Percentiles rank a stretch among this genome's conserved stretches.
phyloP scores from a whole-genome alignment of 2,113 vertebrate genomes.

The Syngnathus scovelli region DNA sequence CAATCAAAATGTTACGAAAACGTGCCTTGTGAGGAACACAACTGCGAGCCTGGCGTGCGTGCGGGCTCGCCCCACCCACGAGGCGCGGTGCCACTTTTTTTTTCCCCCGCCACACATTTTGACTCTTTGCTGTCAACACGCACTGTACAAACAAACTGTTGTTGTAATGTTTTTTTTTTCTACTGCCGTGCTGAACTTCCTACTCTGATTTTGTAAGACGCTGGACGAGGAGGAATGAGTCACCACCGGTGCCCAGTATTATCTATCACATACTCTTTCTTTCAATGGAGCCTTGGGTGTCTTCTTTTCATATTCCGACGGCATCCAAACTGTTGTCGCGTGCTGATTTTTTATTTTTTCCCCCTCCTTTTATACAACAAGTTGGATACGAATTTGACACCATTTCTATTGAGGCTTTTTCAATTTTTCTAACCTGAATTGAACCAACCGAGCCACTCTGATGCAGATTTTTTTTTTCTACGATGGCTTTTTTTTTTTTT shows the following conservation, averaged over 20 bases:
- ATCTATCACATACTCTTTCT: slow-evolving; percentile 14
- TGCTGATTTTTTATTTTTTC: slow-evolving; percentile 52
- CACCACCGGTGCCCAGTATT: slow-evolving; percentile 62
- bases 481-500: slow-evolving; percentile 29
- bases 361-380: neutral
- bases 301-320: slow-evolving; percentile 44
- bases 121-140: slow-evolving; percentile 62
- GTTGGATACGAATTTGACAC: slow-evolving; percentile 55
- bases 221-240: slow-evolving; percentile 58
- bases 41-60: neutral
- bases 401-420: slow-evolving; percentile 43
- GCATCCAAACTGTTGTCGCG: slow-evolving; percentile 65
- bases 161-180: slow-evolving; percentile 17
- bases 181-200: slow-evolving; percentile 56
- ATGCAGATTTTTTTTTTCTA: slow-evolving; percentile 33
- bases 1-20: slow-evolving; percentile 58
- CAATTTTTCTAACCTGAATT: slow-evolving; percentile 54
- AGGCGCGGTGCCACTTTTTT: slow-evolving; percentile 56
- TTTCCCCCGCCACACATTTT: slow-evolving; percentile 29
- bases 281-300: slow-evolving; percentile 63
- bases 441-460: neutral
- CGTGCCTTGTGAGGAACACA: slow-evolving; percentile 62
- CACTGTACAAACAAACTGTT: slow-evolving; percentile 54
- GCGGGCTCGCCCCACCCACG: slow-evolving; percentile 11
- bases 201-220: slow-evolving; percentile 46